A percentile compares a stretch with the other conserved stretches of the same genome.
phyloP scores from a whole-genome alignment of 2,888 invertebrate species.

The Zaprionus bogoriensis region DNA sequence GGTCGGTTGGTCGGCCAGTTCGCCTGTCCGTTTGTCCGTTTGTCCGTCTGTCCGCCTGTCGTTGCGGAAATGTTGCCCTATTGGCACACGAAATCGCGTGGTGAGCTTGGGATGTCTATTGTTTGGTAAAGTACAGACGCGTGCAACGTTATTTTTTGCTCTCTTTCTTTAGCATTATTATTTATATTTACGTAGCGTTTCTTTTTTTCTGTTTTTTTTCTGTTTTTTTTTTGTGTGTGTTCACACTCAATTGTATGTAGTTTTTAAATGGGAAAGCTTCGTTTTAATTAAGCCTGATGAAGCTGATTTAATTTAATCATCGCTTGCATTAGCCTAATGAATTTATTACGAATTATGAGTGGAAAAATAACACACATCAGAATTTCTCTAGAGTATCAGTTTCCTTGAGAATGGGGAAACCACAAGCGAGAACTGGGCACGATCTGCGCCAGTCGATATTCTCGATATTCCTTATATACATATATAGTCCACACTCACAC shows the following conservation, averaged over 20 bases:
- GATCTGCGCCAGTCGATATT: background rate
- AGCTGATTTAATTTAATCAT: constrained; percentile 76
- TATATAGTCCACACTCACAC: background rate
- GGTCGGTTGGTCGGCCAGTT: no score
- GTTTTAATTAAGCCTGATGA: constrained; percentile 73
- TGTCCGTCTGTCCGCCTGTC: no score
- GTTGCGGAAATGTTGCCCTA: constrained; percentile 43
- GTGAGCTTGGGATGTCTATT: constrained; percentile 40
- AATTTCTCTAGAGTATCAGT: constrained; percentile 6
- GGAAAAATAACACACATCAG: background rate
- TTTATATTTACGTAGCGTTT: constrained; percentile 17
- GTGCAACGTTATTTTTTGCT: constrained; percentile 22
- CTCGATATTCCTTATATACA: background rate
- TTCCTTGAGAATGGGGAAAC: constrained; percentile 3
- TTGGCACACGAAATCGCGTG: constrained; percentile 48
- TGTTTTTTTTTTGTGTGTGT: constrained; percentile 17
- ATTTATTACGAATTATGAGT: constrained; percentile 55
- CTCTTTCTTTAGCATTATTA: constrained; percentile 23
- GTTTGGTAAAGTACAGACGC: constrained; percentile 43
- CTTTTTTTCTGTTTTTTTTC: constrained; percentile 11
- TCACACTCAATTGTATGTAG: constrained; percentile 70
- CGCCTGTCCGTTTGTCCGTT: no score
- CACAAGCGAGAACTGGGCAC: background rate
- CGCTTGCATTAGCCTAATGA: constrained; percentile 67
- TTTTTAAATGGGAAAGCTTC: constrained; percentile 71